Evolutionary conservation across 2,888 invertebrate genomes (phyloP).

Genomic region (Caenorhabditis becei): DNA sequence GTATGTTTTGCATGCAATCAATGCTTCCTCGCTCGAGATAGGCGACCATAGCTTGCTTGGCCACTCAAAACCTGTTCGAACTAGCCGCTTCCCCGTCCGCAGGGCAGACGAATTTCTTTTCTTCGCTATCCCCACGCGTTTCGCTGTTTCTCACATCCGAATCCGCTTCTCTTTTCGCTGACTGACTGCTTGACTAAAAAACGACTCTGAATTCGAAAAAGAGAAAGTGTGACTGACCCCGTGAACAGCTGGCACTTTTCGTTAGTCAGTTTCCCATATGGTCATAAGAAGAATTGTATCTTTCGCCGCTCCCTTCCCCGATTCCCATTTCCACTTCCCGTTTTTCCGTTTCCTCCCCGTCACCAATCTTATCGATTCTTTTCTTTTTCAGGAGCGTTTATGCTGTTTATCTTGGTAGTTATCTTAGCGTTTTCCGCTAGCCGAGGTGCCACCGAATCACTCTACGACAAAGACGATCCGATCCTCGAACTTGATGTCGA

Average conservation of each 20-base stretch:
- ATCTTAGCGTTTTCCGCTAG: slow-evolving; percentile 52
- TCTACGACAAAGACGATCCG: slow-evolving; percentile 72
- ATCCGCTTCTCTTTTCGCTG: slow-evolving; percentile 41
- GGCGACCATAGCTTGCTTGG: slow-evolving; percentile 58
- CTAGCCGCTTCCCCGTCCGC: slow-evolving; percentile 54
- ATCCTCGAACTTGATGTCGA: slow-evolving; percentile 77
- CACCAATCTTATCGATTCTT: neutral
- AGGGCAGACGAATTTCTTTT: slow-evolving; percentile 30
- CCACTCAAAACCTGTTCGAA: slow-evolving; percentile 60
- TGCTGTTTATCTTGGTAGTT: slow-evolving; percentile 61
- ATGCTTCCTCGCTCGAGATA: slow-evolving; percentile 55
- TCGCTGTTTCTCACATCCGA: slow-evolving; percentile 55
- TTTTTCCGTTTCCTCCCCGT: neutral
- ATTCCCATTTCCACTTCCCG: neutral
- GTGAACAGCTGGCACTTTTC: neutral
- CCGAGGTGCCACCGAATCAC: slow-evolving; percentile 38
- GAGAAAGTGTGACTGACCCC: slow-evolving; percentile 46
- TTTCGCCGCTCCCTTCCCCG: neutral
- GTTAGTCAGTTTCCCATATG: slow-evolving; percentile 31
- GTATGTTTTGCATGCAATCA: slow-evolving; percentile 49
- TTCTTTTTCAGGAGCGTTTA: slow-evolving; percentile 56
- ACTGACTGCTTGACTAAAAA: slow-evolving; percentile 6
- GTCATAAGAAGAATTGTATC: slow-evolving; percentile 3
- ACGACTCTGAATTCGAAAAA: slow-evolving; percentile 23
- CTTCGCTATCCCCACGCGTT: slow-evolving; percentile 48